These are phyloP conservation scores for Erythrocebus patas DNA, from an alignment of 2,113 vertebrate genomes.

Conservation along the genomic window DNA sequence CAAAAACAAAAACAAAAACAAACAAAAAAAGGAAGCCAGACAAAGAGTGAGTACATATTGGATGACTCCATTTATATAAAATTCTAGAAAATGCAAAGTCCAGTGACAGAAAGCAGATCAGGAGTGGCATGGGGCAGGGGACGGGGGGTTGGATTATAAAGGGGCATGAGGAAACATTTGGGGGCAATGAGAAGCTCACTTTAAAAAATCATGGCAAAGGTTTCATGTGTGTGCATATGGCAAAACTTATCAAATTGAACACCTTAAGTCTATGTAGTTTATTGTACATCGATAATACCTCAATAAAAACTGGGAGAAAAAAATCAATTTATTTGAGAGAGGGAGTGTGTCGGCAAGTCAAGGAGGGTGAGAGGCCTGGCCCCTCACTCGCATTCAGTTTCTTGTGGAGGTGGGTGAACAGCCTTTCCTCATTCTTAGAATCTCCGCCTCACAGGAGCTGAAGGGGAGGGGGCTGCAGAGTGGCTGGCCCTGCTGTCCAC, in stretches of 20 bases:
- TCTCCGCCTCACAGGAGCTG: not conserved
- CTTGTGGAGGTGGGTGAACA: not conserved
- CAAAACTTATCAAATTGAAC: not conserved
- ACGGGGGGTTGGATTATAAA: not conserved
- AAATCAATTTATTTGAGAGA: not conserved
- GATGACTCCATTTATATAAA: not conserved
- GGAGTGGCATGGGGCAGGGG: not conserved
- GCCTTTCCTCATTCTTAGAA: not conserved
- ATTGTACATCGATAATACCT: not conserved
- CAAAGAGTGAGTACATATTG: not conserved
- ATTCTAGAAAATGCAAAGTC: constrained; percentile 2
- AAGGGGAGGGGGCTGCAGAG: not conserved
- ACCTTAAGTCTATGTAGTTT: not conserved
- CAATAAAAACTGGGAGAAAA: not conserved
- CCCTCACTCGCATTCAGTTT: not conserved
- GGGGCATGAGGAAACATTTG: not conserved
- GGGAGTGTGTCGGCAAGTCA: fast-evolving
- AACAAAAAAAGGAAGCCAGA: not conserved
- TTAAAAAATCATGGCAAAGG: not conserved
- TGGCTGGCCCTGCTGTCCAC: not conserved
- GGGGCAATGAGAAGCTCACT: not conserved
- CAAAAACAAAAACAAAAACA: too few species aligned
- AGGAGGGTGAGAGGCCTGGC: not conserved
- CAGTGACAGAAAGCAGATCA: not conserved
- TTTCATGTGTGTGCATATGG: not conserved